Base-by-base conservation (phyloP, 2,888 invertebrate species). In the Cyclophora albipunctata region DNA sequence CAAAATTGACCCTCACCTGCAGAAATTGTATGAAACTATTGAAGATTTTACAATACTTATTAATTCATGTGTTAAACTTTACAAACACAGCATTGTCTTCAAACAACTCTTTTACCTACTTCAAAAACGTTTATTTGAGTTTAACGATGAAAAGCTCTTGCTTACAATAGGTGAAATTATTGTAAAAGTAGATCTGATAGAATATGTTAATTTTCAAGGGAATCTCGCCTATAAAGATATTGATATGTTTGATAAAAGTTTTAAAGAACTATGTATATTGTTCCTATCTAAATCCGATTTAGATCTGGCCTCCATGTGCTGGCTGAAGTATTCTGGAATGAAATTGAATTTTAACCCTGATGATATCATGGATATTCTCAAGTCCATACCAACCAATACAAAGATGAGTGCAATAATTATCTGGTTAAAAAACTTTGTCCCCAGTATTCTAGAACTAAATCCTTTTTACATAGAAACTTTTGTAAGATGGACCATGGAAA, bases 401-500 rank as follows among this genome's bases (percentile, higher is more conserved):
- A 89, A 89, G 72, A 75, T 89, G 65, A 75, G 84, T 55, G 71
- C 80, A 42, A 75, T 89, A 34, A 71, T 88, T 44, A 81, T 85
- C 58, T 89, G 87, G 88, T 64, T 89, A 41, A 82, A 81, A 61
- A 82, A 84, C 58, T 84, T 86, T 67, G 72, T 79, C 45, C 88
- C 89, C 46, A 63, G 75, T 46, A 63, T 89, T 46, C 66, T 89
- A 48, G 84, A 86, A 55, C 66, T 80, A 58, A 84, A 85, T 56
- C 89, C 89, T 49, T 88, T 81, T 67, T 73, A 76, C 60, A 76
- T 86, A 51, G 89, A 89, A 62, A 59, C 85, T 54, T 81, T 89
- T 71, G 86, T 87, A 3, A 81, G 81, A 60, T 89, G 89, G 89
- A 80, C 84, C 7, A 81, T 80, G 59, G 83, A 86, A 57, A 81